phyloP scores from a whole-genome alignment of 2,113 vertebrate species.

The Tyrannus savana region DNA sequence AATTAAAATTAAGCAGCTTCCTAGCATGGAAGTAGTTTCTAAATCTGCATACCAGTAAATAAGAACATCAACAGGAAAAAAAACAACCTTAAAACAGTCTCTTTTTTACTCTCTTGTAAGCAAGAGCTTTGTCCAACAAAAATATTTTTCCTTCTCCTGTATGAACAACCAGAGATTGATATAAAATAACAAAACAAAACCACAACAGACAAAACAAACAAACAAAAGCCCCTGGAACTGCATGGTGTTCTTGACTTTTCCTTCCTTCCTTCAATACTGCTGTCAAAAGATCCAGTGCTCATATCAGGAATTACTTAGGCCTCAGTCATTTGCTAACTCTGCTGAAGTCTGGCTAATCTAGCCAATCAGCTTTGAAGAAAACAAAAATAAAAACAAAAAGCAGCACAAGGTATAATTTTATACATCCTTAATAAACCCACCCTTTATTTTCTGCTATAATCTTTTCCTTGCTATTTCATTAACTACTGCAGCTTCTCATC shows the following conservation, averaged over 20 bases:
- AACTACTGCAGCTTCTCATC: constrained; percentile 69
- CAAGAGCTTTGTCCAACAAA: constrained; percentile 80
- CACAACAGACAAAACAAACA: constrained; percentile 69
- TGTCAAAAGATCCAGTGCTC: constrained; percentile 81
- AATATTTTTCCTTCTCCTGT: constrained; percentile 70
- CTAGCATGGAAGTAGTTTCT: constrained; percentile 82
- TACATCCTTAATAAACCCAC: constrained; percentile 74
- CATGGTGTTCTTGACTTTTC: constrained; percentile 71
- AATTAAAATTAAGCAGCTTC: constrained; percentile 85
- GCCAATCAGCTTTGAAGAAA: constrained; percentile 79
- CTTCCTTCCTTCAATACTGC: constrained; percentile 68
- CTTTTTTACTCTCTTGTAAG: constrained; percentile 73
- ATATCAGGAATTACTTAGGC: constrained; percentile 74
- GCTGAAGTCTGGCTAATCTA: constrained; percentile 78
- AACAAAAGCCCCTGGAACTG: constrained; percentile 74
- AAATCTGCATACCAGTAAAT: constrained; percentile 84
- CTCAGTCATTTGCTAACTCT: constrained; percentile 74
- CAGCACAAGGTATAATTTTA: constrained; percentile 81
- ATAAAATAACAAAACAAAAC: constrained; percentile 73
- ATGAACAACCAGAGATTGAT: constrained; percentile 76
- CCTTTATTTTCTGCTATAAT: constrained; percentile 69
- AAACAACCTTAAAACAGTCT: constrained; percentile 73
- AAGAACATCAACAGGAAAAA: constrained; percentile 75
- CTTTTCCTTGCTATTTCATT: constrained; percentile 71
- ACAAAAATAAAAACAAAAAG: constrained; percentile 76